These are phyloP conservation scores for Scolopax rusticola DNA, from an alignment of 2,797 vertebrate species.

Conservation along the genomic window DNA sequence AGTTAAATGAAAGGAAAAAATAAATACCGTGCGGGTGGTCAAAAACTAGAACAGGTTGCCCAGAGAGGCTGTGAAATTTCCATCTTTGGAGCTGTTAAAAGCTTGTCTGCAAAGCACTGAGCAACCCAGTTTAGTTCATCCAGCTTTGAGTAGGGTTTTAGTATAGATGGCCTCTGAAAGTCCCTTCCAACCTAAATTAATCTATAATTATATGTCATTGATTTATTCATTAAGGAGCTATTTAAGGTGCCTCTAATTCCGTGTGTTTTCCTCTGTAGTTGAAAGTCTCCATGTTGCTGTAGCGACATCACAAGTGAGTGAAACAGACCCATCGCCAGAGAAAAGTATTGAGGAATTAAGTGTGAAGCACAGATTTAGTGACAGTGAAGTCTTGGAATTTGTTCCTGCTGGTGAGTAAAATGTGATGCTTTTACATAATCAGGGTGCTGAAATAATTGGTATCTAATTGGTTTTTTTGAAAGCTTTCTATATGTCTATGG, in stretches of 20 bases:
- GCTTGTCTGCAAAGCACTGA: background rate
- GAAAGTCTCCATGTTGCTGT: conserved; percentile 86
- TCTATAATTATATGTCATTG: background rate
- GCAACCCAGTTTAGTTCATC: background rate
- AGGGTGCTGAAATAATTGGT: background rate
- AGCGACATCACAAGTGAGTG: conserved; percentile 67
- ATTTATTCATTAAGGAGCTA: background rate
- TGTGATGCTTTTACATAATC: background rate
- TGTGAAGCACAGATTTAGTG: background rate
- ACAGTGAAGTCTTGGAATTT: conserved; percentile 8
- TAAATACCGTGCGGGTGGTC: background rate
- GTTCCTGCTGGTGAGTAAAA: conserved; percentile 78
- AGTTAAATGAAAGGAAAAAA: background rate
- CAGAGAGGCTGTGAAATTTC: background rate
- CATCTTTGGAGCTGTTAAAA: background rate
- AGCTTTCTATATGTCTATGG: background rate
- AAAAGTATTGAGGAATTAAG: conserved; percentile 64
- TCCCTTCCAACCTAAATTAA: background rate
- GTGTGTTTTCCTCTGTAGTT: conserved; percentile 74
- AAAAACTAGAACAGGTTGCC: background rate
- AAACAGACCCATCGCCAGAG: conserved; percentile 1
- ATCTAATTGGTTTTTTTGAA: background rate
- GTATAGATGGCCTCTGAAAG: background rate
- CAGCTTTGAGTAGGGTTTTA: background rate
- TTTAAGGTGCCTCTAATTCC: background rate